These are phyloP conservation scores for Minunthozetes semirufus DNA, from an alignment of 2,888 invertebrate species.

Conservation along the genomic window DNA sequence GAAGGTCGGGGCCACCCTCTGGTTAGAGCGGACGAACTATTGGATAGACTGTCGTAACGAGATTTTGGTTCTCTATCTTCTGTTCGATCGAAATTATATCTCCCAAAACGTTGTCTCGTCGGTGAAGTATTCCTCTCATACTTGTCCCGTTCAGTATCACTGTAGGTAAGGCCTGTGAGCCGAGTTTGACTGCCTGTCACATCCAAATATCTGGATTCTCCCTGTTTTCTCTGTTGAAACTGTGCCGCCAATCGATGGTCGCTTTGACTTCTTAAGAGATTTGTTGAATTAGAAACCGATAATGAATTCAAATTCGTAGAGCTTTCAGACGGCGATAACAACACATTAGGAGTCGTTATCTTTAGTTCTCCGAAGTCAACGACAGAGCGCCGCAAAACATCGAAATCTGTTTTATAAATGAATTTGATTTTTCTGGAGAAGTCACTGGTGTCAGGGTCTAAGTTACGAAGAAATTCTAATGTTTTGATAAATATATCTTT, in stretches of 20 bases:
- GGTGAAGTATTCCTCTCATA: slow-evolving; percentile 24
- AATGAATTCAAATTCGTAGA: slow-evolving; percentile 20
- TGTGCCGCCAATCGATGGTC: slow-evolving; percentile 83
- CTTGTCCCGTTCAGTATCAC: slow-evolving; percentile 35
- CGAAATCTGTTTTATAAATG: slow-evolving; percentile 86
- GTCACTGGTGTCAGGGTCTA: slow-evolving; percentile 83
- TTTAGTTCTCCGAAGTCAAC: slow-evolving; percentile 84
- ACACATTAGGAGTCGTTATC: slow-evolving; percentile 56
- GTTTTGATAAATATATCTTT: slow-evolving; percentile 94
- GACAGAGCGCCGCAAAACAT: slow-evolving; percentile 77
- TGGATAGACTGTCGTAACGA: slow-evolving; percentile 20
- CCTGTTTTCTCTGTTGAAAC: slow-evolving; percentile 37
- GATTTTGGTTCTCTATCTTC: slow-evolving; percentile 10
- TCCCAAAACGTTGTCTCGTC: slow-evolving; percentile 13
- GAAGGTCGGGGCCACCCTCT: slow-evolving; percentile 53
- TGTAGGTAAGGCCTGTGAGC: neutral
- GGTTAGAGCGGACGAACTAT: slow-evolving; percentile 52
- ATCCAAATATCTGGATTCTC: slow-evolving; percentile 29
- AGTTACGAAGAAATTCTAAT: slow-evolving; percentile 84
- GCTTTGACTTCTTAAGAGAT: slow-evolving; percentile 83
- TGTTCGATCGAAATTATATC: neutral
- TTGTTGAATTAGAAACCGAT: slow-evolving; percentile 47
- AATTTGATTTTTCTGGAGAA: slow-evolving; percentile 64
- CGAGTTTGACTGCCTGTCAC: slow-evolving; percentile 25
- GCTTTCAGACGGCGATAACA: slow-evolving; percentile 38